These are phyloP conservation scores for Bothrops jararaca DNA, from an alignment of 2,113 vertebrate genomes.

Conservation along the genomic window DNA sequence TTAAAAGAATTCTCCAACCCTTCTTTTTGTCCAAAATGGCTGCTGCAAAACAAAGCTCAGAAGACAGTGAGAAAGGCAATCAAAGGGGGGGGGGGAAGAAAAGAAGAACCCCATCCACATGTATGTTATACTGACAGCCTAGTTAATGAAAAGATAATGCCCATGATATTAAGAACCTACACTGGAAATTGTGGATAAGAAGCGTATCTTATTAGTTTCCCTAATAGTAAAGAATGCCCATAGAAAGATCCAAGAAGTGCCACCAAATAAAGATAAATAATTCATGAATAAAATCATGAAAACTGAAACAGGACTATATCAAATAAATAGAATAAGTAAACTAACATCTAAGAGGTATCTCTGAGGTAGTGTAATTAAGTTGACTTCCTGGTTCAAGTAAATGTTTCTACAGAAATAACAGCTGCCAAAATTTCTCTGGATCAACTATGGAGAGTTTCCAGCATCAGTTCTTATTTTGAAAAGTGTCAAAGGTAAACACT, in stretches of 20 bases:
- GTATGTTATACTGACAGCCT: conserved; percentile 18
- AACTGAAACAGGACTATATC: not conserved
- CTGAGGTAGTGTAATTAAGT: not conserved
- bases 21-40: not conserved
- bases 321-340: not conserved
- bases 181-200: not conserved
- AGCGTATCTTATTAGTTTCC: not conserved
- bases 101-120: conserved; percentile 13
- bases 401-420: not conserved
- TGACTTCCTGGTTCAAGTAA: not conserved
- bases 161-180: not conserved
- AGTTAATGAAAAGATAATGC: not conserved
- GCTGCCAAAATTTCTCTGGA: not conserved
- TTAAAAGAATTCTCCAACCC: conserved; percentile 4
- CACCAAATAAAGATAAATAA: not conserved
- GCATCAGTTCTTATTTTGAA: not conserved
- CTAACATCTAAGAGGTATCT: not conserved
- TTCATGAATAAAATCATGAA: not conserved
- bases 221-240: rapidly evolving
- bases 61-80: conserved; percentile 13
- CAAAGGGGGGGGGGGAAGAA: conserved; percentile 13
- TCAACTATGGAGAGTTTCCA: not conserved
- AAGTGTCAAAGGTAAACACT: not conserved
- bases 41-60: conserved; percentile 32
- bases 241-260: not conserved